phyloP scores from a whole-genome alignment of 2,888 invertebrate genomes.

The Amorpha juglandis region DNA sequence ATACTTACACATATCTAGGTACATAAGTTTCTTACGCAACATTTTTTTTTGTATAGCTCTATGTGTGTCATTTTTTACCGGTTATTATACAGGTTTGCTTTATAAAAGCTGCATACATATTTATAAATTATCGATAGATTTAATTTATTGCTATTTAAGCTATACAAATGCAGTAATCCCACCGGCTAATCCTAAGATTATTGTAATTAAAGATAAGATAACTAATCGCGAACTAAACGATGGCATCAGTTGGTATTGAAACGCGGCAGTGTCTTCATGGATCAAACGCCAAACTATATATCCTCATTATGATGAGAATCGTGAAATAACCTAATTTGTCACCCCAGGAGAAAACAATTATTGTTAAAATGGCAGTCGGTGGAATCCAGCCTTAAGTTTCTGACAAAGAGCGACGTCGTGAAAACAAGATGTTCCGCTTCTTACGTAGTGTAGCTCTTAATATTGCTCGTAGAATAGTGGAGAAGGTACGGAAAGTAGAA shows the following conservation, averaged over 20 bases:
- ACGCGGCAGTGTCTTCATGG: constrained; percentile 2
- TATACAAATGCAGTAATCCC: constrained; percentile 53
- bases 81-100: not conserved
- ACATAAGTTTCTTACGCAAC: not conserved
- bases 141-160: constrained; percentile 12
- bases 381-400: constrained; percentile 17
- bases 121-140: constrained; percentile 16
- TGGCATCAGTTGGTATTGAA: constrained; percentile 38
- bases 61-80: not conserved
- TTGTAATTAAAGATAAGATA: constrained; percentile 56
- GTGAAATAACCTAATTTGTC: not conserved
- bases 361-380: not conserved
- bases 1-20: not conserved
- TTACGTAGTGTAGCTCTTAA: too few species aligned
- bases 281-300: not conserved
- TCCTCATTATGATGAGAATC: constrained; percentile 5
- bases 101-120: not conserved
- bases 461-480: constrained; percentile 55
- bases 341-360: not conserved
- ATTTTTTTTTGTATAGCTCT: not conserved
- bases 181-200: constrained; percentile 50
- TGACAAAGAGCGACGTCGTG: not conserved
- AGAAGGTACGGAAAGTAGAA: constrained; percentile 63
- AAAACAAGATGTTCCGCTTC: constrained; percentile 58
- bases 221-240: constrained; percentile 37